Conservation (phyloP, 2,113 vertebrate genomes). For the Ictalurus furcatus region DNA sequence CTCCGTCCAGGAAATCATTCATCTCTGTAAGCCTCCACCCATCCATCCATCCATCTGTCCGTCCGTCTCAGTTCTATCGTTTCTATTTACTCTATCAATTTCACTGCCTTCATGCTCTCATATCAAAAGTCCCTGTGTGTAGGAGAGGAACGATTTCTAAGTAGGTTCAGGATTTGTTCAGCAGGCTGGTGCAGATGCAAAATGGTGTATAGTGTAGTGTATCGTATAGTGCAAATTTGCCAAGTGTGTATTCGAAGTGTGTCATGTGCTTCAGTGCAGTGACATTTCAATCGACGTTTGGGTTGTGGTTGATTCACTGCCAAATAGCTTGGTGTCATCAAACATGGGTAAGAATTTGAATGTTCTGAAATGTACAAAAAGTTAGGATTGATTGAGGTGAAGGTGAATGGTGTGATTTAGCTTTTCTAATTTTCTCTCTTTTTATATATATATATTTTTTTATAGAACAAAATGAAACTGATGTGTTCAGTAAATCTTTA, state of each 20-base stretch:
- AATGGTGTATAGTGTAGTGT: not conserved
- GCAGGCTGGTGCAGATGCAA: not conserved
- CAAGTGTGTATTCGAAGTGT: not conserved
- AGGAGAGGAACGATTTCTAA: conserved; percentile 5
- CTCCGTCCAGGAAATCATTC: conserved; percentile 1
- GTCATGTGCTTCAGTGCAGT: conserved; percentile 11
- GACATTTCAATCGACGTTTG: conserved; percentile 31
- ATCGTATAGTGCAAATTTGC: not conserved
- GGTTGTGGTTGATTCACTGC: not conserved
- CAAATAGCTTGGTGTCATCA: not conserved
- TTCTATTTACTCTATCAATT: conserved; percentile 14
- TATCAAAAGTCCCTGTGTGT: conserved; percentile 4
- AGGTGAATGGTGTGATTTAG: not conserved
- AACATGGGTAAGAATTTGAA: not conserved
- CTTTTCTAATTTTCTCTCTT: not conserved
- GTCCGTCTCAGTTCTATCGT: not conserved
- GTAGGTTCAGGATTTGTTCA: conserved; percentile 5
- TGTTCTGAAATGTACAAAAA: not conserved
- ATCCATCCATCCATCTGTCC: not conserved
- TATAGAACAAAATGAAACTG: not conserved
- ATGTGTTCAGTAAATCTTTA: not conserved
- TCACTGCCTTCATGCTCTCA: not conserved
- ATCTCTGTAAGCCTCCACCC: not conserved
- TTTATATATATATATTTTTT: not conserved
- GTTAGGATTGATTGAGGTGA: not conserved